A percentile compares a stretch with the other conserved stretches of the same genome.
phyloP scores from a whole-genome alignment of 2,888 invertebrate genomes.

The Stegana nigrithorax region DNA sequence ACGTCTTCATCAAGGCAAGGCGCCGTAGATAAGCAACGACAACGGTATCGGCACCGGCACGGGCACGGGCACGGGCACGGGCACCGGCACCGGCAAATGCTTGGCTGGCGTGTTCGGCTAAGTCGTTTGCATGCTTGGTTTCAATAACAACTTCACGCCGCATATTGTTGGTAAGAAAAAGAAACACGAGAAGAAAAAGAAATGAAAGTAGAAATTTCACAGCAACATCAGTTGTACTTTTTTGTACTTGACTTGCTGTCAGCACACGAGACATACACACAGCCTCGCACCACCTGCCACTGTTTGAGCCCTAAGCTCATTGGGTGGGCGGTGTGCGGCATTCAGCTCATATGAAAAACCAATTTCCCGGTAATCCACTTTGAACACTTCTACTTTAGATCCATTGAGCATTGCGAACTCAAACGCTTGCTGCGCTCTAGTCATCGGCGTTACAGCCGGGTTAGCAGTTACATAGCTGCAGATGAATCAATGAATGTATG shows the following conservation, averaged over 20 bases:
- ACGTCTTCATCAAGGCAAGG: slow-evolving; percentile 11
- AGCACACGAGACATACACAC: too few relatives aligned
- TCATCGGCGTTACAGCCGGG: not conserved
- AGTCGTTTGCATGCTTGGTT: not conserved
- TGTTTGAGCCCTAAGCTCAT: too few relatives aligned
- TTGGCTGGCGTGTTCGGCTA: too few relatives aligned
- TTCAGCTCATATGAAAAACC: slow-evolving; percentile 11
- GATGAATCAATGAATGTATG: not conserved
- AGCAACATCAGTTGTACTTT: slow-evolving; percentile 4
- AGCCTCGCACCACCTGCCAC: too few relatives aligned
- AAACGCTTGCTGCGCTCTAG: not conserved
- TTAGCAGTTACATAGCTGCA: not conserved
- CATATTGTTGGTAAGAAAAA: not conserved
- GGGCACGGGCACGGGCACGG: not conserved
- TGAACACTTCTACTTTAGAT: slow-evolving; percentile 15
- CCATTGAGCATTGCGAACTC: not conserved
- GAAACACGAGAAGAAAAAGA: not conserved
- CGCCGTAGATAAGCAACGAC: not conserved
- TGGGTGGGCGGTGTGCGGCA: not conserved
- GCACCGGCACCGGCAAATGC: too few relatives aligned
- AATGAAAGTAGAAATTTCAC: too few relatives aligned
- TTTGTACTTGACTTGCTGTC: too few relatives aligned
- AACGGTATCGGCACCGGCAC: not conserved
- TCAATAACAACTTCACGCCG: not conserved
- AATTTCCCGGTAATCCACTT: slow-evolving; percentile 18